Evolutionary conservation across 2,113 vertebrate genomes (phyloP), one percentile per base, ranked within the genome.

Genomic region (Regulus satrapa): DNA sequence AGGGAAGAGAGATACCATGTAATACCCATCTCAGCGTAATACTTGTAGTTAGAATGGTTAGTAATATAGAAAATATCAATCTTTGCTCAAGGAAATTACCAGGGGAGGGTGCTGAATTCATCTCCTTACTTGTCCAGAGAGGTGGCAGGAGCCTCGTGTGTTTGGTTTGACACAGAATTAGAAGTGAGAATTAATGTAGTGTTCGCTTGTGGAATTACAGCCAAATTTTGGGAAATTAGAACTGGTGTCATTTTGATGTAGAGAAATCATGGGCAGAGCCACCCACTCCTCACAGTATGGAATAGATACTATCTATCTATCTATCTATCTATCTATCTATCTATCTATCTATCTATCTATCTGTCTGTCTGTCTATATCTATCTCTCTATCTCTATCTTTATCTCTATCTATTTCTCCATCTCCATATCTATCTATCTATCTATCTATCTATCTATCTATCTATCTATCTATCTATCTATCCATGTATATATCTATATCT

Each of bases 261-360:
- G 59, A 69, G 43, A 87, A 84, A n/a, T 59, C 46, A 49, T 29
- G 73, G 51, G 11, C 51, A 40, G 64, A 52, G 11, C 25, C n/a
- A 17, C 45, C 17, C 14, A 14, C 2, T n/a, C 18, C 40, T 1
- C 1, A 7, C n/a, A 38, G n/a, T 23, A 13, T 2, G 7, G 55
- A 52, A 40, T 5, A 67, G 17, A 16, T 34, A 63, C 17, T 6
- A 26, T 0, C 1, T 43, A 28, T n/a, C n/a, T n/a, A n/a, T n/a
- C n/a, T n/a, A n/a, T n/a, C n/a, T n/a, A n/a, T n/a, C n/a, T n/a
- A n/a, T n/a, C n/a, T n/a, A n/a, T n/a, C n/a, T n/a, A n/a, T n/a
- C n/a, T n/a, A n/a, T n/a, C n/a, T n/a, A n/a, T n/a, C n/a, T n/a
- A n/a, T n/a, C n/a, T n/a, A n/a, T n/a, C n/a, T n/a, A n/a, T n/a